Evolutionary conservation across 2,797 vertebrate genomes (phyloP), one percentile per base, ranked within the genome.

Genomic region (Varecia variegata): DNA sequence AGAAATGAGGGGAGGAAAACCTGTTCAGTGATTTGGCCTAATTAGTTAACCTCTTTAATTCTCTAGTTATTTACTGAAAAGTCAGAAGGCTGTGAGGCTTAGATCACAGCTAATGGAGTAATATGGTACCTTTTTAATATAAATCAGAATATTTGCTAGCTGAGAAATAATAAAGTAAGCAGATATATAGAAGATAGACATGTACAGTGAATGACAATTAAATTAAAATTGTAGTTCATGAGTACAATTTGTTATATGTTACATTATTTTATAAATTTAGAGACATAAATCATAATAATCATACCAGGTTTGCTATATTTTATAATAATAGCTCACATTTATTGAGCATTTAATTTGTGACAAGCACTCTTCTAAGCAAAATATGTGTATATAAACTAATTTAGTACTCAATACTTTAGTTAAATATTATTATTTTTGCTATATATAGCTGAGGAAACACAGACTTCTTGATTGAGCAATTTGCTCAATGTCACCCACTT

Each of bases 321-420:
- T 95, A 23, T 68, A 86, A 68, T 65, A 77, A 62, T 25, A 86
- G 11, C 1, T 95, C 56, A 60, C 43, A 81, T 68, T 80, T 86
- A 65, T 23, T 40, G 30, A 95, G 87, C 58, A 95, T 76, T 92
- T 88, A 76, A 79, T 83, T 79, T 96, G 47, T 54, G 65, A 65
- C 5, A 65, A 7, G 27, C 45, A 93, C 8, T 85, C 5, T 79
- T 82, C 2, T 40, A 96, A 65, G 56, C n/a, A 70, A 52, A 25
- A 43, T 62, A 76, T 23, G 11, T 70, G 68, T 25, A 54, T 65
- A 79, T 54, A 76, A 40, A 84, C 83, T 47, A 21, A 60, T 89
- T 32, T 91, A 62, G 56, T 70, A 73, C 18, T 38, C 50, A 95
- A 23, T 85, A 7, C 0, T 62, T 88, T 94, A 85, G 30, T 83